Conservation (phyloP, 2,797 vertebrate species). For the Anableps anableps region DNA sequence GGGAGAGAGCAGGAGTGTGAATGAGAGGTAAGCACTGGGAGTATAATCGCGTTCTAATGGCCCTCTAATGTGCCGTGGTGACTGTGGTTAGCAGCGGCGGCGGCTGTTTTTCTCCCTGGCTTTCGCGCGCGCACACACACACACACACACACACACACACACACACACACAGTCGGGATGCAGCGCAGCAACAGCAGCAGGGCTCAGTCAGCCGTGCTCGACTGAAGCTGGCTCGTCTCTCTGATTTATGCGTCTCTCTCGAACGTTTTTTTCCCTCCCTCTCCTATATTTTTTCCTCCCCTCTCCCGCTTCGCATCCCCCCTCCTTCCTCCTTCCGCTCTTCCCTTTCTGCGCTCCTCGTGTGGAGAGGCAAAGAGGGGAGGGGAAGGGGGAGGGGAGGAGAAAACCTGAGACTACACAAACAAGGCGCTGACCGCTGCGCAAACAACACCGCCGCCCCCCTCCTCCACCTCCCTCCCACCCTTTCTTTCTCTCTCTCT, state of each 20-base stretch:
- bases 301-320: constrained; percentile 47
- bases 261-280: constrained; percentile 66
- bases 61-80: constrained; percentile 83
- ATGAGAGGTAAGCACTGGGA: constrained; percentile 81
- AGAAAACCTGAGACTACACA: constrained; percentile 81
- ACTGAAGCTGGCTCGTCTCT: constrained; percentile 80
- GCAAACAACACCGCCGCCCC: constrained; percentile 72
- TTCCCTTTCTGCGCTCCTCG: constrained; percentile 64
- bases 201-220: constrained; percentile 79
- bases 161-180: constrained; percentile 22
- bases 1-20: constrained; percentile 71
- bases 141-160: background rate
- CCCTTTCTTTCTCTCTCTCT: constrained; percentile 2
- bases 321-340: constrained; percentile 32
- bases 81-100: constrained; percentile 80
- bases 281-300: constrained; percentile 22
- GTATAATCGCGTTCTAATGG: constrained; percentile 83
- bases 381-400: constrained; percentile 58
- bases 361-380: constrained; percentile 57
- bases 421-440: constrained; percentile 80
- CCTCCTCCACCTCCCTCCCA: constrained; percentile 8
- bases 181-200: constrained; percentile 70
- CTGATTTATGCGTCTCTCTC: constrained; percentile 81
- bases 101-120: constrained; percentile 71
- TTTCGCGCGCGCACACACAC: constrained; percentile 7